phyloP scores from a whole-genome alignment of 2,113 vertebrate genomes.

The Pogonocichla stellata region DNA sequence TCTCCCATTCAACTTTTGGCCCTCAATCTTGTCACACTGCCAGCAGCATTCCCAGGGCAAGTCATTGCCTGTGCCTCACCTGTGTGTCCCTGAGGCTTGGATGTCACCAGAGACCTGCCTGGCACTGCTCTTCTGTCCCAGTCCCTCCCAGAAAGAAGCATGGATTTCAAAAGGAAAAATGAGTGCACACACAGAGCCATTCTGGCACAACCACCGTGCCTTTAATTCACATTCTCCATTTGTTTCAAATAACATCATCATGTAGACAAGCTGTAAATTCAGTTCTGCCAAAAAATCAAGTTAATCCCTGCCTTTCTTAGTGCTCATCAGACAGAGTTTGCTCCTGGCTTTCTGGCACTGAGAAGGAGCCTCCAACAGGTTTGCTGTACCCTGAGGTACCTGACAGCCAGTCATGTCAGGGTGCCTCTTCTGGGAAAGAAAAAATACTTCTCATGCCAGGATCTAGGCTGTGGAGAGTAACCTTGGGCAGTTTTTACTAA shows the following conservation, averaged over 20 bases:
- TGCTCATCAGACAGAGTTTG: not conserved
- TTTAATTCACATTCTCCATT: not conserved
- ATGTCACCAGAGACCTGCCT: not conserved
- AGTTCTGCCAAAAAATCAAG: conserved; percentile 3
- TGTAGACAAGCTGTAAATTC: conserved; percentile 8
- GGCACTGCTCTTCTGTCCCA: fast-evolving
- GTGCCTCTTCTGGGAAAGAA: not conserved
- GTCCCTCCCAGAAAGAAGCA: not conserved
- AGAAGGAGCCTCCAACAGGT: not conserved
- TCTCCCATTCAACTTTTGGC: not conserved
- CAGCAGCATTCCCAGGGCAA: not conserved
- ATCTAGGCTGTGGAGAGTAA: not conserved
- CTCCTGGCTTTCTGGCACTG: not conserved
- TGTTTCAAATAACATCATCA: not conserved
- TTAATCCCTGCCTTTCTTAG: not conserved
- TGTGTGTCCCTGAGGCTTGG: fast-evolving
- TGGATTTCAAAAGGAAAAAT: not conserved
- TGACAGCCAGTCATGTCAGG: not conserved
- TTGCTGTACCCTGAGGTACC: not conserved
- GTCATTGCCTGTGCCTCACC: not conserved
- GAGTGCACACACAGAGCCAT: not conserved
- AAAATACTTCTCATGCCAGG: not conserved
- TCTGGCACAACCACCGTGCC: not conserved
- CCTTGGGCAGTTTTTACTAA: not conserved
- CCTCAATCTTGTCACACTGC: not conserved